These are phyloP conservation scores for Penelope pileata DNA, from an alignment of 2,113 vertebrate species.

Conservation along the genomic window DNA sequence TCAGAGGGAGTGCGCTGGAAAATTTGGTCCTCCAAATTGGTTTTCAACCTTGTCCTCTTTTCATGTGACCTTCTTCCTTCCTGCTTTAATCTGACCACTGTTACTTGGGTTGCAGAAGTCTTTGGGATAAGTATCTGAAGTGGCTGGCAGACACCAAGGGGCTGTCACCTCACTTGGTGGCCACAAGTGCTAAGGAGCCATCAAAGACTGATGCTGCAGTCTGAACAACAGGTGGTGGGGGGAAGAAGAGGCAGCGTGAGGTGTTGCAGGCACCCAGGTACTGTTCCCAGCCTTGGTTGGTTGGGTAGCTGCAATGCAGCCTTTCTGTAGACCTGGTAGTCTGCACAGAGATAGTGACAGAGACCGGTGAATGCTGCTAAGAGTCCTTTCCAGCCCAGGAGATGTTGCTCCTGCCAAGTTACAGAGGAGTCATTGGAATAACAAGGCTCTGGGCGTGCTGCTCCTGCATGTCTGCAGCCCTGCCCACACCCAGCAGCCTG, in stretches of 20 bases:
- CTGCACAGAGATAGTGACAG: neutral
- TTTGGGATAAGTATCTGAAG: neutral
- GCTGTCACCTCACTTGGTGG: neutral
- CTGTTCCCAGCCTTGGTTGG: neutral
- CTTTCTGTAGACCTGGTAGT: neutral
- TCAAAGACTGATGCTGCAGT: neutral
- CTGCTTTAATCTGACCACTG: neutral
- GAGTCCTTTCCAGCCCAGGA: neutral
- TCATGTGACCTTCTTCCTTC: neutral
- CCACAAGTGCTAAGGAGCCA: neutral
- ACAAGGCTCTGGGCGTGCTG: neutral
- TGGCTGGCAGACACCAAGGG: neutral
- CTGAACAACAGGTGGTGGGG: neutral
- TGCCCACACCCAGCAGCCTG: neutral
- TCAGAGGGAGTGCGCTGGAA: neutral
- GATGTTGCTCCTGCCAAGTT: neutral
- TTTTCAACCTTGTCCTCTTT: neutral
- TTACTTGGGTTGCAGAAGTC: neutral
- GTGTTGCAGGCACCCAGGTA: neutral
- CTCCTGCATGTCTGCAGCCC: neutral
- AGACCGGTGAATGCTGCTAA: neutral
- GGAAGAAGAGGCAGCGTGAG: neutral
- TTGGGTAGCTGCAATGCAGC: neutral
- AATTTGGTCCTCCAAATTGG: neutral
- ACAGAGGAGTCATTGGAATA: neutral